Base-by-base conservation (phyloP, 2,797 vertebrate species). In the Hydrophis major region DNA sequence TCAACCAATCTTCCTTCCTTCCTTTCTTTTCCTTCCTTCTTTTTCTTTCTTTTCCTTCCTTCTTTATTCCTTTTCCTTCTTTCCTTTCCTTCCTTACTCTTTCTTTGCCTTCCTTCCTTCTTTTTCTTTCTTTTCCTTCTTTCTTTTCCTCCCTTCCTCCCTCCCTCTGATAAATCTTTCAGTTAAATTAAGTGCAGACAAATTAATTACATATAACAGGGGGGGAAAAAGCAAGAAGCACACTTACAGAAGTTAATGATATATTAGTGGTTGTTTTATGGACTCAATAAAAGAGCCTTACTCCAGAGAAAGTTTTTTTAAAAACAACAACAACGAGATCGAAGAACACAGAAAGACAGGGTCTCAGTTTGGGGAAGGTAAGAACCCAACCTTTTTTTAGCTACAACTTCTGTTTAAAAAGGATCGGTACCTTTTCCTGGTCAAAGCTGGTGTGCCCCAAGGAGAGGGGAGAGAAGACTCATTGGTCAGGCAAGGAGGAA, bases 401-500 rank as follows among this genome's bases (percentile, higher is more conserved):
- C 93, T 96, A 50, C 42, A 95, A 94, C 92, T 96, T 96, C 95
- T 96, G 92, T 95, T 78, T 83, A 22, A 93, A 89, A 91, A 95
- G 96, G 97, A 94, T 97, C 97, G 96, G 98, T 99, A 99, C 99
- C 99, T 99, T 99, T 99, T 99, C 97, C 99, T 99, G 98, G 99
- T 97, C 98, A 99, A 98, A 95, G 99, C 99, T 97, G 99, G 99
- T 50, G 99, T 99, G 95, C 99, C 99, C 99, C 99, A 99, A 59
- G 99, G 99, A 97, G 99, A 99, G 98, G 99, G 99, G 97, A 99
- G 98, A 96, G 99, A 99, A 98, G 99, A 99, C 98, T 99, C 99
- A 94, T 98, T 99, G 98, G 99, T 99, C 98, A 99, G 98, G 98
- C 99, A 99, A 97, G 99, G 99, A 97, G 99, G 99, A 94, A 99